A percentile compares a stretch with the other conserved stretches of the same genome.
phyloP scores from a whole-genome alignment of 2,797 vertebrate species.

The Cottoperca gobio region DNA sequence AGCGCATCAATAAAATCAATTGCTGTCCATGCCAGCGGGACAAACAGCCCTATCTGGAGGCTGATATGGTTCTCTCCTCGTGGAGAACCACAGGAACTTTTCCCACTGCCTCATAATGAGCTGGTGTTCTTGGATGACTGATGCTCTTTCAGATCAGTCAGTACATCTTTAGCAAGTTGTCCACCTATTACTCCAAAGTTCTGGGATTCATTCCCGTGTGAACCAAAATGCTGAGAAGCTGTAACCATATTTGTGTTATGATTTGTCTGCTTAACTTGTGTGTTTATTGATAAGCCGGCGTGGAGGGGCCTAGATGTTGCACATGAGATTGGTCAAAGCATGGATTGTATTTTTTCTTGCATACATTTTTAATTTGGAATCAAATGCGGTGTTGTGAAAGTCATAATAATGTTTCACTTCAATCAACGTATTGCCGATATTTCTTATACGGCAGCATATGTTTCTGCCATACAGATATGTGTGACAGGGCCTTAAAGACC shows the following conservation, averaged over 20 bases:
- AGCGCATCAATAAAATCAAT: constrained; percentile 64
- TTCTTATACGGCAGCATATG: too few relatives aligned
- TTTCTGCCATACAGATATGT: too few relatives aligned
- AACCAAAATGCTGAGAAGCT: neutral
- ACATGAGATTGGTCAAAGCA: too few relatives aligned
- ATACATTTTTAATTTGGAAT: too few relatives aligned
- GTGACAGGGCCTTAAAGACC: too few relatives aligned
- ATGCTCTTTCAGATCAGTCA: constrained; percentile 16
- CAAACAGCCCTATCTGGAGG: constrained; percentile 32
- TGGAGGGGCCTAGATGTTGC: too few relatives aligned
- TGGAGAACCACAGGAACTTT: constrained; percentile 28
- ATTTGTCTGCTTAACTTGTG: constrained; percentile 7
- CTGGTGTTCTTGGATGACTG: constrained; percentile 17
- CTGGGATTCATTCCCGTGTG: constrained; percentile 11
- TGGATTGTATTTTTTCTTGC: too few relatives aligned
- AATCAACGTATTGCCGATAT: too few relatives aligned
- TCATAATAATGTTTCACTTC: too few relatives aligned
- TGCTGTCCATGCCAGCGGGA: constrained; percentile 36
- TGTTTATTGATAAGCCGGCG: too few relatives aligned
- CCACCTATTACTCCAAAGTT: neutral
- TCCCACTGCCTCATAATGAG: constrained; percentile 19
- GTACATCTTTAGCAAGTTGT: neutral
- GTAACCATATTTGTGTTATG: constrained; percentile 19
- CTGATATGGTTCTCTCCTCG: constrained; percentile 4
- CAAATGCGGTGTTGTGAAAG: too few relatives aligned